Base-by-base conservation (phyloP, 2,888 invertebrate genomes). In the Himalopsyche anomala region DNA sequence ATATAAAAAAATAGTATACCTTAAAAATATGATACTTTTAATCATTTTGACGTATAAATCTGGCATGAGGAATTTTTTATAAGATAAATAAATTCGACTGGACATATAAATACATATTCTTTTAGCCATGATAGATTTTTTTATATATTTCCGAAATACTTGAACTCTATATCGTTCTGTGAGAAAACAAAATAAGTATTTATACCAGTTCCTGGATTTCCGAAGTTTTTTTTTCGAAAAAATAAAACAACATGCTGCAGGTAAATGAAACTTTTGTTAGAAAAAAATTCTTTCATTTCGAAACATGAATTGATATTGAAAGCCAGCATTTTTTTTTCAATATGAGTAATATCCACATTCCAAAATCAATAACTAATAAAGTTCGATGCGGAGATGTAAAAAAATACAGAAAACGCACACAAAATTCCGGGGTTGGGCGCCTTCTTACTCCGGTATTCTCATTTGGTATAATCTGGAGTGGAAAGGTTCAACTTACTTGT, bases 401-500 rank as follows among this genome's bases (percentile, higher is more conserved):
- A 74, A 74, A 74, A 69, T 69, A 62, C 74, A 36, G 74, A 74
- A 74, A 74, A 74, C 74, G 74, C 74, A 74, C 74, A 38, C 74
- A 74, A 74, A 36, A 74, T 74, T 74, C 74, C 51, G 51, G 51
- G 51, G 51, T 51, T 51, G 51, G 74, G 36, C 8, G 74, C 38
- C 74, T 12, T 36, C 74, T 54, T 81, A 54, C 81, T 54, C 45
- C 55, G 38, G 38, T 36, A 54, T 55, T 81, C 81, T 81, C 81
- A 81, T 81, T 81, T 81, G 45, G 54, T 81, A 36, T 81, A 81
- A 81, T 81, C 81, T 55, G 51, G 17, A 81, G 51, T 80, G 80
- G 80, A 80, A 80, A 80, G 80, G 51, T 55, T 38, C 54, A 81
- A 81, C 81, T 81, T 51, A 19, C 42, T 54, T 55, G 38, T 79